These are phyloP conservation scores for Lithobius niger DNA, from an alignment of 1,140 invertebrate species.

Conservation along the genomic window DNA sequence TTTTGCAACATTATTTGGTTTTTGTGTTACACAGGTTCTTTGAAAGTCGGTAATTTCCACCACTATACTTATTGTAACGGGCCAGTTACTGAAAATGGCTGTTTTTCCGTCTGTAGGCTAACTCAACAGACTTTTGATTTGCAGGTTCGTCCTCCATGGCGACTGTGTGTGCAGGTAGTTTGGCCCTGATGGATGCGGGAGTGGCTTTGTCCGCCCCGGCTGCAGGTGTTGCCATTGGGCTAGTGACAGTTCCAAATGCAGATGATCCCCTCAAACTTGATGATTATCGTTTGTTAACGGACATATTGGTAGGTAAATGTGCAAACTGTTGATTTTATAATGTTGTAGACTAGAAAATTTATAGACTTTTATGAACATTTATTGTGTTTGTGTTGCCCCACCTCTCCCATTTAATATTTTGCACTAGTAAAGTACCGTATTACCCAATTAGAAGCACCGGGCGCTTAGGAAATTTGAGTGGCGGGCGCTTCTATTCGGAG, in stretches of 20 bases:
- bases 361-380: no score
- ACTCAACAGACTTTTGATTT: constrained; percentile 10
- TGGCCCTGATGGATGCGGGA: constrained; percentile 93
- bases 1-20: no score
- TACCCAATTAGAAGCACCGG: no score
- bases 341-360: no score
- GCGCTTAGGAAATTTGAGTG: no score
- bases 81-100: no score
- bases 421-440: no score
- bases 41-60: constrained; percentile 1
- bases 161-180: constrained; percentile 82
- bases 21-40: no score
- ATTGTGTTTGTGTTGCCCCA: no score
- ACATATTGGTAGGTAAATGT: constrained; percentile 64
- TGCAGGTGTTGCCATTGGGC: constrained; percentile 90
- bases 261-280: constrained; percentile 45
- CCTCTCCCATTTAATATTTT: no score
- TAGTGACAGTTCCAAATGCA: constrained; percentile 47
- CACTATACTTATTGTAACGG: constrained; percentile 19
- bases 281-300: constrained; percentile 76
- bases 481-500: no score
- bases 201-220: constrained; percentile 63
- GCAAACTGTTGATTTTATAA: no score
- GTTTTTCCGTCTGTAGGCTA: neutral
- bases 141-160: constrained; percentile 93